Base-by-base conservation (phyloP, 1,140 invertebrate species). In the Cydia splendana region DNA sequence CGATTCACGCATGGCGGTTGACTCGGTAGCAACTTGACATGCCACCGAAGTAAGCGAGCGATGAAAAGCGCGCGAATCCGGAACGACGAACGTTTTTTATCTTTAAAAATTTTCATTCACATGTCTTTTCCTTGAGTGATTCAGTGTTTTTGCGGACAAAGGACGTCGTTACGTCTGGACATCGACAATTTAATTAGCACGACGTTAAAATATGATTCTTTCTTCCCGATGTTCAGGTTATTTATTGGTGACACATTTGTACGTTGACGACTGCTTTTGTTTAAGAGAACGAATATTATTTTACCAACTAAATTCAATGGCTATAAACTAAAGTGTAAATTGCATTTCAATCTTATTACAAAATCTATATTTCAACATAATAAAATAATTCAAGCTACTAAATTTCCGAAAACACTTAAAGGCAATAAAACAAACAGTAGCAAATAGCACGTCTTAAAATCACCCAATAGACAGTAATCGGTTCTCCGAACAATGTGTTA, bases 41-140 rank as follows among this genome's bases (percentile, higher is more conserved):
- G 67, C 30, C 57, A 18, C 30, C 62, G 73, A 74, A 75, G 45
- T 82, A 79, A 86, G 74, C 75, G 77, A 53, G 76, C 79, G 74
- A 81, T 82, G 81, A 75, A 84, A 67, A 53, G 69, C 75, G 69
- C 42, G 30, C 69, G 65, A 67, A 51, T 67, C 48, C 65, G 69
- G 74, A 78, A 77, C 67, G 38, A 10, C 67, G 38, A 2, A 18
- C 67, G n/a, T 38, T 71, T 71, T 38, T 38, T 71, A 38, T 71
- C 34, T 71, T 38, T 71, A 82, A 79, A 81, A 79, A 57, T 82
- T 81, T 84, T 82, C 84, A 86, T 84, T 86, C 84, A 86, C 78
- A 62, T 78, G 78, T 69, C 76, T 74, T 78, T 82, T 82, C 78
- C 79, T 65, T 76, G 75, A 51, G 57, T 80, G 79, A 82, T 79